Base-by-base conservation (phyloP, 2,797 vertebrate genomes). In the Discoglossus pictus region DNA sequence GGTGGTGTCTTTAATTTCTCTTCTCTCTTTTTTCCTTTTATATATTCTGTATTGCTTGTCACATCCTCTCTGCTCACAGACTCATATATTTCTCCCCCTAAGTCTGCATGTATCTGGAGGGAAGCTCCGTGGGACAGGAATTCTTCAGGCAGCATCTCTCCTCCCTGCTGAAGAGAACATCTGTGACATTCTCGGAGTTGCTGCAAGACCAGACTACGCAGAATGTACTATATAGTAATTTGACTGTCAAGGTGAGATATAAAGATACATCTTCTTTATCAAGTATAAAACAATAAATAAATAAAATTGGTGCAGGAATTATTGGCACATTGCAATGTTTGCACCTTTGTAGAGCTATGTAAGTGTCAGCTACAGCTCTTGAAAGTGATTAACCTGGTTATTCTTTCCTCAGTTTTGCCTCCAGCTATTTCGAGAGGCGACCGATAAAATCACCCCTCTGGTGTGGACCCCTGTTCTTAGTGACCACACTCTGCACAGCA, bases 61-160 rank as follows among this genome's bases (percentile, higher is more conserved):
- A 4, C 27, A 4, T 8, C 27, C 27, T 4, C 27, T 36, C 34
- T 20, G 17, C 17, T 23, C 36, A 23, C 36, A 10, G n/a, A 23
- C 18, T 8, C 9, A 2, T 24, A 42, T 34, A 10, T 47, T 31
- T 34, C 2, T 34, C 5, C 21, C 38, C 20, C 27, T 10, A 44
- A 96, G 94, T 86, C 17, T 92, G 90, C 66, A 89, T 93, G 88
- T 91, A 91, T 69, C 25, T 96, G 61, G 93, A 95, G 73, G 90
- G 92, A 77, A 94, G 90, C 68, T 27, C 44, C 2, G 53, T 83
- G 63, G 92, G 92, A 9, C 86, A 79, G 50, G 79, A 86, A 36
- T 82, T 89, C 68, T 91, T 90, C 80, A 79, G 1, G 59, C 77
- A 78, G 34, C 81, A 82, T 3, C 79, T 80, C 58, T 46, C 35